Conservation (phyloP, 2,888 invertebrate species). For the Rhodophaea formosa region DNA sequence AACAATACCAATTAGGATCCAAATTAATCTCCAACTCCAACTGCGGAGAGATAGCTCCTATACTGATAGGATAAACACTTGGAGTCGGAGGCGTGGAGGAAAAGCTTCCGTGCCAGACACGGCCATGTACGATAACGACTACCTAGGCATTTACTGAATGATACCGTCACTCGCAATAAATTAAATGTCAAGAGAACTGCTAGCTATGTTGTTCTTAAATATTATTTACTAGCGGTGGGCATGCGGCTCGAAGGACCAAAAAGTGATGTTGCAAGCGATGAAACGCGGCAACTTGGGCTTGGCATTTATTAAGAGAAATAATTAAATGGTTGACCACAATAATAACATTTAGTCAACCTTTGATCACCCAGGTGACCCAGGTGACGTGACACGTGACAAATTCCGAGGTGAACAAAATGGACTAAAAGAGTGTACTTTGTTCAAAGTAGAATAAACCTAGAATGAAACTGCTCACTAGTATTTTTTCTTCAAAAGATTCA, state of each 20-base stretch:
- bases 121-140: constrained; percentile 15
- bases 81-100: constrained; percentile 2
- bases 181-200: background rate
- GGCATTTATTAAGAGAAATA: no score
- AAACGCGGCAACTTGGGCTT: no score
- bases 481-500: no score
- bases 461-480: no score
- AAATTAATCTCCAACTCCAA: constrained; percentile 11
- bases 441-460: no score
- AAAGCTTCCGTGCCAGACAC: constrained; percentile 20
- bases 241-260: background rate
- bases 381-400: no score
- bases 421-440: no score
- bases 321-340: no score
- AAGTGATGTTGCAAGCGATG: background rate
- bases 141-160: constrained; percentile 2
- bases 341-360: no score
- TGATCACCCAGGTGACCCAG: no score
- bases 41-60: background rate
- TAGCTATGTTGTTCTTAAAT: background rate
- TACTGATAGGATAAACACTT: background rate
- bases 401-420: no score
- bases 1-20: constrained; percentile 18
- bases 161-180: background rate
- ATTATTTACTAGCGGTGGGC: background rate